Conservation (phyloP, 2,113 vertebrate species). For the Mus spicilegus region DNA sequence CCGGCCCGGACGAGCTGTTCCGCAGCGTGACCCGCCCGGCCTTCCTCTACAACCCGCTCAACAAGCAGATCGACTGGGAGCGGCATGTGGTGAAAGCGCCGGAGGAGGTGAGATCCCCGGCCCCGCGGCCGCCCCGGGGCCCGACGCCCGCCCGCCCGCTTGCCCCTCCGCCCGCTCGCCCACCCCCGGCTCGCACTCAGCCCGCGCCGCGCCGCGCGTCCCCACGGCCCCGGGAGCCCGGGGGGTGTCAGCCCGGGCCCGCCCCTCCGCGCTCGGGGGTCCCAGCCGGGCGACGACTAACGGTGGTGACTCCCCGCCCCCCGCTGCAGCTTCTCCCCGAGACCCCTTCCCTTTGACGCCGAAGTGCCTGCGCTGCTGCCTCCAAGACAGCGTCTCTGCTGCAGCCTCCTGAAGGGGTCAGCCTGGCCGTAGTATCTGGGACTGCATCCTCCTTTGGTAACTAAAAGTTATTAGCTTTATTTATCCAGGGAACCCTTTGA, state of each 20-base stretch:
- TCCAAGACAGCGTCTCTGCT: slow-evolving; percentile 76
- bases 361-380: slow-evolving; percentile 82
- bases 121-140: background rate
- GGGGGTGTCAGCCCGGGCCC: slow-evolving; percentile 67
- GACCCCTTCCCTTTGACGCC: slow-evolving; percentile 82
- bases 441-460: slow-evolving; percentile 82
- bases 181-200: background rate
- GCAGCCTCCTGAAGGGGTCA: slow-evolving; percentile 80
- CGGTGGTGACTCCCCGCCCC: slow-evolving; percentile 82
- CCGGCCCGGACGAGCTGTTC: slow-evolving; percentile 94
- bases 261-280: slow-evolving; percentile 73
- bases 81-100: slow-evolving; percentile 93
- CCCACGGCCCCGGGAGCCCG: slow-evolving; percentile 64
- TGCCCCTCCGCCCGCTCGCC: background rate
- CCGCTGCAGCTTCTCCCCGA: slow-evolving; percentile 82
- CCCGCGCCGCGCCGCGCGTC: slow-evolving; percentile 53
- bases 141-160: background rate
- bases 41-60: slow-evolving; percentile 95
- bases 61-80: slow-evolving; percentile 97
- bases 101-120: slow-evolving; percentile 90
- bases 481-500: slow-evolving; percentile 75
- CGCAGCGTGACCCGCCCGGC: slow-evolving; percentile 92
- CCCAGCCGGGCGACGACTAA: slow-evolving; percentile 78
- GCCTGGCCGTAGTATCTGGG: slow-evolving; percentile 82
- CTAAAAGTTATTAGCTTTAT: slow-evolving; percentile 82